Conservation (phyloP, 2,113 vertebrate genomes). For the Oryctolagus cuniculus region DNA sequence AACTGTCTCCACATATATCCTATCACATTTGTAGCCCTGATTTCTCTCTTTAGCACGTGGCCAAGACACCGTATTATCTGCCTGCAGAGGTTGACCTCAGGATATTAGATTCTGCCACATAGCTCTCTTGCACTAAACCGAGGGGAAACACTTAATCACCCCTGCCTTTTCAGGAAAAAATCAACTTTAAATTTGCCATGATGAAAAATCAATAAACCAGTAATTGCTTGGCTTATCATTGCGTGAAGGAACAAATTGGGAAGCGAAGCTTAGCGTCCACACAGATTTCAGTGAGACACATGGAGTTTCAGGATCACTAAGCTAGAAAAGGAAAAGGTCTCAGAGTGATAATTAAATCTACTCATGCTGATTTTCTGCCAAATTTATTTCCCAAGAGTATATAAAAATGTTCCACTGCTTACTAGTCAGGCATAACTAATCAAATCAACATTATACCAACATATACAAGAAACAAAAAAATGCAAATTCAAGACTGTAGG, state of each 20-base stretch:
- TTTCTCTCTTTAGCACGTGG: slow-evolving; percentile 89
- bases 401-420: slow-evolving; percentile 93
- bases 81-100: slow-evolving; percentile 92
- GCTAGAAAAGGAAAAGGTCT: slow-evolving; percentile 93
- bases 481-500: slow-evolving; percentile 81
- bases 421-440: slow-evolving; percentile 95
- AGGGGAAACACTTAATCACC: slow-evolving; percentile 91
- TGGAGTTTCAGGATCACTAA: slow-evolving; percentile 89
- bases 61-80: slow-evolving; percentile 93
- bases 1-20: slow-evolving; percentile 91
- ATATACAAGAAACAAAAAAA: slow-evolving; percentile 86
- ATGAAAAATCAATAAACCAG: slow-evolving; percentile 99
- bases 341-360: slow-evolving; percentile 99
- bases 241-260: slow-evolving; percentile 93
- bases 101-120: slow-evolving; percentile 94
- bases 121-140: slow-evolving; percentile 88
- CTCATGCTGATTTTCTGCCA: slow-evolving; percentile 99
- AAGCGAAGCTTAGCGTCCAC: slow-evolving; percentile 90
- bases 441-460: slow-evolving; percentile 88
- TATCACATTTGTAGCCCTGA: slow-evolving; percentile 89
- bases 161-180: slow-evolving; percentile 91
- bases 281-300: slow-evolving; percentile 86
- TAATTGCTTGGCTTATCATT: slow-evolving; percentile 99
- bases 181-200: slow-evolving; percentile 95
- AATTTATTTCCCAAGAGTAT: slow-evolving; percentile 98